Evolutionary conservation across 2,888 invertebrate genomes (phyloP).

Genomic region (Tetragnatha montana): DNA sequence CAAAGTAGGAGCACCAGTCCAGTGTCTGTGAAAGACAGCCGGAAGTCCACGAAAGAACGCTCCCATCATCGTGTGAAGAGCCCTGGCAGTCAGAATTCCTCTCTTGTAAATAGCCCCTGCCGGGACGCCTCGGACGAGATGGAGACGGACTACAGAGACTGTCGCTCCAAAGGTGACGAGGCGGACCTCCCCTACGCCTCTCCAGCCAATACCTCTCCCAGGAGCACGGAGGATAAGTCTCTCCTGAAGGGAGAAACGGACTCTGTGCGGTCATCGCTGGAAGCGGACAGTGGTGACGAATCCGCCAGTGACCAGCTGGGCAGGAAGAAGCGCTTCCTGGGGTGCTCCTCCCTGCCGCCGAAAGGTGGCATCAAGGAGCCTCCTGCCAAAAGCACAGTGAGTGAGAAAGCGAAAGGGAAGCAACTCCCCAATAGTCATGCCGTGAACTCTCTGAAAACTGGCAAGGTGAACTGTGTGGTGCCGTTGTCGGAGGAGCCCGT

Average conservation of each 20-base stretch:
- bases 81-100: conserved; percentile 71
- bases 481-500: conserved; percentile 4
- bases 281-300: conserved; percentile 64
- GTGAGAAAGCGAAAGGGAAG: conserved; percentile 54
- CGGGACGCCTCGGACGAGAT: conserved; percentile 55
- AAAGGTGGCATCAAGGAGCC: conserved; percentile 41
- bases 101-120: conserved; percentile 69
- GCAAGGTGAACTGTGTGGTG: conserved; percentile 45
- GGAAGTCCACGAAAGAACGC: conserved; percentile 64
- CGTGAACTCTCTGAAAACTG: conserved; percentile 34
- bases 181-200: conserved; percentile 51
- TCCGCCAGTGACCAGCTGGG: conserved; percentile 54
- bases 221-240: conserved; percentile 50
- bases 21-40: conserved; percentile 57
- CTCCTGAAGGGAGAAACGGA: conserved; percentile 55
- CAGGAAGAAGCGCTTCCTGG: conserved; percentile 71
- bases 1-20: conserved; percentile 73
- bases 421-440: conserved; percentile 24
- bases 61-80: conserved; percentile 68
- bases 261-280: conserved; percentile 45
- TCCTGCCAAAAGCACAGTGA: conserved; percentile 18
- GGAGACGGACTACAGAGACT: conserved; percentile 66
- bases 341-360: conserved; percentile 33
- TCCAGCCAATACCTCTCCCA: conserved; percentile 18
- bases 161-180: conserved; percentile 55